Base-by-base conservation (phyloP, 1,140 invertebrate species). In the Wiebesia pumilae region DNA sequence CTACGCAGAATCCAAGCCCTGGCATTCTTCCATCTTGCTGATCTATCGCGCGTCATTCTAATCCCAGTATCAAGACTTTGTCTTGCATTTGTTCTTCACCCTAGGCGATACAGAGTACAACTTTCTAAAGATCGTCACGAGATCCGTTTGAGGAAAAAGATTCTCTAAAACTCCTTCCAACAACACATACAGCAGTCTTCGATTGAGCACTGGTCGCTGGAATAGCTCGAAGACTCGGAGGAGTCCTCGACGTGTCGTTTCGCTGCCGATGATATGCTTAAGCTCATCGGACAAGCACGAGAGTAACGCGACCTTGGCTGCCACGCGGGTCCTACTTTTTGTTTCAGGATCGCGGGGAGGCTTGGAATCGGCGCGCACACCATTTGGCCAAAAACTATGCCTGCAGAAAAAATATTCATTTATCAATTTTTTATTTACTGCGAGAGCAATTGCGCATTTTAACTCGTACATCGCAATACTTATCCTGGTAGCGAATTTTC, bases 191-290 rank as follows among this genome's bases (percentile, higher is more conserved):
- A 98, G 91, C 79, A 99, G 94, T 90, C 98, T 95, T 89, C 96
- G 95, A 93, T 99, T 99, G 40, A 99, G 95, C 84, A 96, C 95
- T 89, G 96, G 96, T 87, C 97, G 95, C 94, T 99, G 98, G 89
- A 98, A 96, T 88, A 98, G 94, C 90, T 98, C 97, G 91, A 98
- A 99, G 7, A 98, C 96, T 54, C 96, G 96, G n/a, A 97, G 93
- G 1, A 99, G 94, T n/a, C 98, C 98, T 84, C 96, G 95, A 47
- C 97, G 94, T 14, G 97, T 97, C 12, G 98, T 98, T 90, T 98
- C 97, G 88, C 96, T 97, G 1, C 98, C 98, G 87, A 99, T 97
- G 88, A 99, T 96, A 92, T 98, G 97, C 90, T 97, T 96, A 80
- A 99, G 93, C 93, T 99, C 98, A 94, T 99, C 98, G 95, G 95